These are phyloP conservation scores for Tetranychus piercei DNA, from an alignment of 2,888 invertebrate genomes.

Conservation along the genomic window DNA sequence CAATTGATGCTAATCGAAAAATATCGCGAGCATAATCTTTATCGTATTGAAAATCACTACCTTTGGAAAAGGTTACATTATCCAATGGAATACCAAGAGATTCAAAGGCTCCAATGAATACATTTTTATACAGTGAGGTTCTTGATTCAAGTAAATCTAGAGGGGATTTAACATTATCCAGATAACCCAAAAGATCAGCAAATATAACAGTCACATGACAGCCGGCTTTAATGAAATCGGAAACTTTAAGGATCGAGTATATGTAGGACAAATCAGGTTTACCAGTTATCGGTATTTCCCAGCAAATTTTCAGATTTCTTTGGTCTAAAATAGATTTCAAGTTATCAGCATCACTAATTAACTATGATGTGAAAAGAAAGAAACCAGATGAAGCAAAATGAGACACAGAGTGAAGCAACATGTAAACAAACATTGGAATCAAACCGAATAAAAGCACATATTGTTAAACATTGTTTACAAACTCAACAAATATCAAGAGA, in stretches of 20 bases:
- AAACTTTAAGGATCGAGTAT: constrained; percentile 48
- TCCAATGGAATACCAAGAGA: constrained; percentile 84
- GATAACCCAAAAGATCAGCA: constrained; percentile 92
- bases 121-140: constrained; percentile 76
- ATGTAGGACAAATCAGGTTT: constrained; percentile 86
- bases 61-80: constrained; percentile 81
- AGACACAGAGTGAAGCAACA: too few species aligned
- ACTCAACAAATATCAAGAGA: too few species aligned
- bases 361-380: too few species aligned
- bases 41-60: constrained; percentile 79
- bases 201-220: constrained; percentile 90
- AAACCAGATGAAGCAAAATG: too few species aligned
- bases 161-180: constrained; percentile 98
- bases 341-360: too few species aligned
- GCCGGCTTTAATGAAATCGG: constrained; percentile 84
- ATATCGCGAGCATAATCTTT: constrained; percentile 86
- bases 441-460: too few species aligned
- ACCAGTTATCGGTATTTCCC: constrained; percentile 98
- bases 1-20: constrained; percentile 68
- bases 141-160: constrained; percentile 82
- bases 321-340: too few species aligned
- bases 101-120: constrained; percentile 80
- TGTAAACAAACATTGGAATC: too few species aligned
- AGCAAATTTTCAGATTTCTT: constrained; percentile 52
- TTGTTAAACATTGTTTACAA: too few species aligned